These are phyloP conservation scores for Planococcus citri DNA, from an alignment of 1,140 invertebrate genomes.

Conservation along the genomic window DNA sequence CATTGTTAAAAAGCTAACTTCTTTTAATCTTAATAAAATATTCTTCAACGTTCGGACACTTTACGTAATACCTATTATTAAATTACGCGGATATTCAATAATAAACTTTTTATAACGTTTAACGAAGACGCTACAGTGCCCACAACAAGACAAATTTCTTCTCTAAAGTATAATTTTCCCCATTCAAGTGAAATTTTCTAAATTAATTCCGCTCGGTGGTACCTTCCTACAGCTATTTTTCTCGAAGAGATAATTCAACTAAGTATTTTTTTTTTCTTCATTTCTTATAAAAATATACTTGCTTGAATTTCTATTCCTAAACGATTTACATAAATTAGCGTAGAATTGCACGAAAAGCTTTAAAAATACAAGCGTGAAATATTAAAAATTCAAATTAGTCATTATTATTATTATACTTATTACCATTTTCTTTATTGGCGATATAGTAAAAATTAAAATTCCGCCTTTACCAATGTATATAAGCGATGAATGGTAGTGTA, in stretches of 20 bases:
- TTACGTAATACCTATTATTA: too few species aligned
- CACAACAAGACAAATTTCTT: too few species aligned
- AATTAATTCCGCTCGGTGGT: background rate
- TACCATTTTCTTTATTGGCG: background rate
- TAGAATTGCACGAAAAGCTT: background rate
- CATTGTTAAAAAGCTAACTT: too few species aligned
- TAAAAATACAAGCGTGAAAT: slow-evolving; percentile 1
- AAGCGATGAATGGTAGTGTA: background rate
- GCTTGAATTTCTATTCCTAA: background rate
- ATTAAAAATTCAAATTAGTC: background rate
- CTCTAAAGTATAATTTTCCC: background rate
- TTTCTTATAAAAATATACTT: background rate
- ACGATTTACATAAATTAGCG: background rate
- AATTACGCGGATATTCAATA: too few species aligned
- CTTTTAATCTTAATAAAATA: too few species aligned
- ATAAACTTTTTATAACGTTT: too few species aligned
- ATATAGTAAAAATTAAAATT: background rate
- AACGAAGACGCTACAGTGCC: too few species aligned
- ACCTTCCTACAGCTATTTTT: too few species aligned
- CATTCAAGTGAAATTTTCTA: background rate
- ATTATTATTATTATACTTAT: background rate
- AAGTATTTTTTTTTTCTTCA: background rate
- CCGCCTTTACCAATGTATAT: background rate
- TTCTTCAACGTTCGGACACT: too few species aligned
- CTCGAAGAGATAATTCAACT: background rate